phyloP scores from a whole-genome alignment of 2,797 vertebrate species.

The Gymnopithys bicolor region DNA sequence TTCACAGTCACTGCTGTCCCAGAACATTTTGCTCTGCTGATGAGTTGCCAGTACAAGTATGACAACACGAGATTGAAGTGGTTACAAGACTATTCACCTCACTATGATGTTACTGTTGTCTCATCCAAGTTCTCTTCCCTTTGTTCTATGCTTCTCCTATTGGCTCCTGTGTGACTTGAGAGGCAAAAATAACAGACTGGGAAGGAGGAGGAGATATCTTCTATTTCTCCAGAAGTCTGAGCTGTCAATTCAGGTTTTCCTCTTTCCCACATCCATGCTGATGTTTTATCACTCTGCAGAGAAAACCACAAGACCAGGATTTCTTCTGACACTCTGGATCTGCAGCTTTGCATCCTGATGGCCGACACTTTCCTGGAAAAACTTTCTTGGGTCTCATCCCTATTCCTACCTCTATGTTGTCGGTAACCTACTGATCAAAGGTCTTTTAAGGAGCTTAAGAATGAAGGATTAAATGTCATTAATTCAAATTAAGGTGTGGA shows the following conservation, averaged over 20 bases:
- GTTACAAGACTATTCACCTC: neutral
- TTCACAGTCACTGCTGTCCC: neutral
- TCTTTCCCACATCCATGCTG: neutral
- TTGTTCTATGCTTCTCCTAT: neutral
- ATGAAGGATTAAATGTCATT: neutral
- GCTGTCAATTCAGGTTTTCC: neutral
- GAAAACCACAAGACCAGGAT: neutral
- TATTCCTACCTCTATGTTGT: rapidly evolving
- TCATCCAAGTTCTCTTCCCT: neutral
- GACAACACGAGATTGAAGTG: neutral
- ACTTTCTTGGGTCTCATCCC: neutral
- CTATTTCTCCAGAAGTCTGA: neutral
- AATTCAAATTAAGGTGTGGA: neutral
- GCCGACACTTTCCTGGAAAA: rapidly evolving
- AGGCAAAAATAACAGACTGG: neutral
- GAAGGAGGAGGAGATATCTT: neutral
- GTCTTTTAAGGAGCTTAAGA: neutral
- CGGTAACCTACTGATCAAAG: neutral
- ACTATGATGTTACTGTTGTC: neutral
- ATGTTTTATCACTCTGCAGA: neutral
- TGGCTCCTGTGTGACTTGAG: neutral
- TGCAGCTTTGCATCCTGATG: rapidly evolving
- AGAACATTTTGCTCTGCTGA: neutral
- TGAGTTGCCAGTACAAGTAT: neutral
- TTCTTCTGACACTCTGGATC: neutral